These are phyloP conservation scores for Catharus bicknelli DNA, from an alignment of 2,113 vertebrate species.

Conservation along the genomic window DNA sequence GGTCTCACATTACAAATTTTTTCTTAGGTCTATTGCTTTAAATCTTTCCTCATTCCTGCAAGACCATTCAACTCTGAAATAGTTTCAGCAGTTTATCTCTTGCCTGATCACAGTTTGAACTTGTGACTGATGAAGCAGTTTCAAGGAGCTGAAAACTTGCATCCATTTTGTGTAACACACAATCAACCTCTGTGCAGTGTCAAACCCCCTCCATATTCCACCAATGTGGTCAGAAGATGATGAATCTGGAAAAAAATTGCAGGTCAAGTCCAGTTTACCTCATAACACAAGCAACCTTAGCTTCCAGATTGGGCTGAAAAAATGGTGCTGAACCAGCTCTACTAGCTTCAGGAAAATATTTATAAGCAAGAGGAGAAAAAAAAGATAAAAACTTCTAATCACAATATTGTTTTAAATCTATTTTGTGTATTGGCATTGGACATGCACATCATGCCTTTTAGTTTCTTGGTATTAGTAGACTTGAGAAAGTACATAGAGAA, in stretches of 20 bases:
- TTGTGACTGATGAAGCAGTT: background rate
- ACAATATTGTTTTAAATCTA: background rate
- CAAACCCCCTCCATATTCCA: background rate
- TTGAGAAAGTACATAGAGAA: background rate
- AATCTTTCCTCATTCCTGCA: background rate
- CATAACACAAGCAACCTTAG: background rate
- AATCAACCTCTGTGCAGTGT: background rate
- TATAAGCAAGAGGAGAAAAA: background rate
- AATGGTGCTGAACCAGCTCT: background rate
- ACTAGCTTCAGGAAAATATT: background rate
- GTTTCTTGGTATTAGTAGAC: background rate
- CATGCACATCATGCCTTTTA: background rate
- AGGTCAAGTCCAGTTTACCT: background rate
- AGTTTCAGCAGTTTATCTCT: background rate
- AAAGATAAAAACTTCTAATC: background rate
- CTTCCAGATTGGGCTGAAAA: background rate
- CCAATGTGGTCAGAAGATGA: background rate
- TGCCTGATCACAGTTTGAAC: fast-evolving
- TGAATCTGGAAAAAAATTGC: background rate
- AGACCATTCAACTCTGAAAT: background rate
- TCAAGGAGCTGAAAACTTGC: background rate
- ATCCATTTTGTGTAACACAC: background rate
- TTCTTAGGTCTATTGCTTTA: background rate
- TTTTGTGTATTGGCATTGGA: background rate
- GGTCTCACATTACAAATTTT: background rate